Evolutionary conservation across 2,888 invertebrate genomes (phyloP).

Genomic region (Cyclophora albipunctata): DNA sequence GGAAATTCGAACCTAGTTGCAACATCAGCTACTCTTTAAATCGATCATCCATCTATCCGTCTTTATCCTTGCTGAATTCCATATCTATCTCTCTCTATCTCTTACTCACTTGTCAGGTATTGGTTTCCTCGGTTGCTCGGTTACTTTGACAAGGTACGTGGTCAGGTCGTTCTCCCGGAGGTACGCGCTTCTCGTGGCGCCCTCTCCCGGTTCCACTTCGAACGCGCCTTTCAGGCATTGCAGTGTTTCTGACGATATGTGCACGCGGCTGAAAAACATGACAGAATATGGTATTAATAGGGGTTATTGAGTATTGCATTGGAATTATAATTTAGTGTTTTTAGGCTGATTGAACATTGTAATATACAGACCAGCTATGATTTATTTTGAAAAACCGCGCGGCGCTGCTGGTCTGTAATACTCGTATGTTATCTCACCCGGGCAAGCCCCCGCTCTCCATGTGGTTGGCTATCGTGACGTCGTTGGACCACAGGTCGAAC

Average conservation of each 20-base stretch:
- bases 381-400: too few species aligned
- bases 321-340: background rate
- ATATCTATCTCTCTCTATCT: too few species aligned
- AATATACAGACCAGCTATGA: too few species aligned
- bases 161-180: conserved; percentile 89
- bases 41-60: too few species aligned
- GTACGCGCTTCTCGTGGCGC: conserved; percentile 87
- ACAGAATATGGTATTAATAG: background rate
- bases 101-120: too few species aligned
- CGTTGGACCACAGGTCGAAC: conserved; percentile 95
- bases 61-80: too few species aligned
- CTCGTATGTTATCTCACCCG: conserved; percentile 77
- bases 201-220: conserved; percentile 94
- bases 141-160: conserved; percentile 90
- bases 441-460: conserved; percentile 98
- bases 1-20: too few species aligned
- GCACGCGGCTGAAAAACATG: conserved; percentile 83
- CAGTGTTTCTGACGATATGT: conserved; percentile 93
- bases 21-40: too few species aligned
- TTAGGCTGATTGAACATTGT: too few species aligned
- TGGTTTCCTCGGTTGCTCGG: conserved; percentile 79
- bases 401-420: too few species aligned
- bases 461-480: conserved; percentile 96
- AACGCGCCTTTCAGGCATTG: conserved; percentile 91
- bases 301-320: background rate